Percentiles rank a stretch among this genome's conserved stretches.
These are phyloP conservation scores for Drosophila nannoptera DNA, from an alignment of 1,140 invertebrate genomes.

Conservation along the genomic window DNA sequence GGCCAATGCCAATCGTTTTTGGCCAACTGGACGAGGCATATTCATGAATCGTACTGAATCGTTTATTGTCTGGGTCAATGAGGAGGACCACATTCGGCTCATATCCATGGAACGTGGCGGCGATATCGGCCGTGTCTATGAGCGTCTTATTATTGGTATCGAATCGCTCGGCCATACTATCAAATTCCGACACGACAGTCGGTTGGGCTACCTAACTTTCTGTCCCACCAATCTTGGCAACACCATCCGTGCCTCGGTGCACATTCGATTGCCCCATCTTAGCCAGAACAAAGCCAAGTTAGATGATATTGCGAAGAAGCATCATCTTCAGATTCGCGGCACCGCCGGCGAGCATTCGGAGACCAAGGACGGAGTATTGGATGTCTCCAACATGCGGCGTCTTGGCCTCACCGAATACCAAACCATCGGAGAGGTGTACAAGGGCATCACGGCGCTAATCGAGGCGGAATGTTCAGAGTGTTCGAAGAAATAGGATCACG, in stretches of 20 bases:
- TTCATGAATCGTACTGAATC: slow-evolving; percentile 96
- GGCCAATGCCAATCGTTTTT: slow-evolving; percentile 93
- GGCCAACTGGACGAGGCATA: slow-evolving; percentile 96
- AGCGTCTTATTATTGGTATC: slow-evolving; percentile 91
- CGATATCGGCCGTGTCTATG: slow-evolving; percentile 93
- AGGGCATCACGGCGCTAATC: slow-evolving; percentile 91
- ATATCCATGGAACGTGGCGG: slow-evolving; percentile 99
- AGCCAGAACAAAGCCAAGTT: slow-evolving; percentile 90
- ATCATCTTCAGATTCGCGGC: slow-evolving; percentile 94
- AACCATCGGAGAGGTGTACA: slow-evolving; percentile 92
- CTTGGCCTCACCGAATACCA: slow-evolving; percentile 92
- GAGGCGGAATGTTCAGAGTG: slow-evolving; percentile 83
- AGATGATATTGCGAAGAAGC: slow-evolving; percentile 92
- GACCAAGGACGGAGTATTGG: slow-evolving; percentile 93
- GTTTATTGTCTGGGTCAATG: slow-evolving; percentile 98
- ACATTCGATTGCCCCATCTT: slow-evolving; percentile 96
- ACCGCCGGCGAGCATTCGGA: slow-evolving; percentile 96
- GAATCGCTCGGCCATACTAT: slow-evolving; percentile 94
- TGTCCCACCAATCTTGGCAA: slow-evolving; percentile 98
- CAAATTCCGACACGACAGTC: slow-evolving; percentile 92
- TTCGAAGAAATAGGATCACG: neutral
- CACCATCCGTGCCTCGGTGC: slow-evolving; percentile 97
- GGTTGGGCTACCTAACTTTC: slow-evolving; percentile 97
- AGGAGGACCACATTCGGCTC: slow-evolving; percentile 97
- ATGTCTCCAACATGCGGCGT: slow-evolving; percentile 93